Base-by-base conservation (phyloP, 2,113 vertebrate genomes). In the Antechinus stuartii region DNA sequence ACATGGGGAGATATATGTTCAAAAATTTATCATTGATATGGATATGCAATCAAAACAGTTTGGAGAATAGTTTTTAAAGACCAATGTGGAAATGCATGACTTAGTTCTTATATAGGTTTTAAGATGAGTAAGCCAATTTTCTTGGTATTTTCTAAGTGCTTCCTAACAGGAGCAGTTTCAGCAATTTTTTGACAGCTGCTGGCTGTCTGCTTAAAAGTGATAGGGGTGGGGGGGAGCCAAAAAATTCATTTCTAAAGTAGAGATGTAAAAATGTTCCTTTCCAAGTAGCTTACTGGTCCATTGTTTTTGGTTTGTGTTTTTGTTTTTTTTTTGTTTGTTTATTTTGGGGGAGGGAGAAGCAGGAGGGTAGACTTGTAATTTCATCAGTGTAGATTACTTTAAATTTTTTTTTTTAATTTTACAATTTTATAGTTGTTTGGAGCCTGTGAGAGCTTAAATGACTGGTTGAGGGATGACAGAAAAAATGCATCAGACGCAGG, bases 91-190 rank as follows among this genome's bases (percentile, higher is more conserved):
- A 76, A 49, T 27, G 55, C 2, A 2, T 76, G 35, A 24, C 90
- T 90, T 93, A 92, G 50, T 52, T 55, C 68, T 55, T 19, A 42
- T 91, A 56, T 92, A 42, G 5, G 23, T 52, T 92, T 49, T 52
- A 84, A 92, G 76, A 55, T 54, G 46, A 26, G 46, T 35, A 55
- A 93, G 68, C 55, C 26, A 96, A 52, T 30, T n/a, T 89, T 16
- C 54, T 91, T 90, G 49, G 30, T 90, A 61, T 25, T 93, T 95
- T 53, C 61, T 94, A 84, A 90, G 16, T 92, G 1, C 68, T 22
- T 92, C 54, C 61, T 68, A 90, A 90, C 23, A 84, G 92, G 30
- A 91, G 19, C 50, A 90, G 25, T 47, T 91, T 92, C 11, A 90
- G 49, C 10, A 54, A 91, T 50, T 93, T 52, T 92, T 91, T 90